Evolutionary conservation across 2,113 vertebrate genomes (phyloP).

Genomic region (Labeo catla): DNA sequence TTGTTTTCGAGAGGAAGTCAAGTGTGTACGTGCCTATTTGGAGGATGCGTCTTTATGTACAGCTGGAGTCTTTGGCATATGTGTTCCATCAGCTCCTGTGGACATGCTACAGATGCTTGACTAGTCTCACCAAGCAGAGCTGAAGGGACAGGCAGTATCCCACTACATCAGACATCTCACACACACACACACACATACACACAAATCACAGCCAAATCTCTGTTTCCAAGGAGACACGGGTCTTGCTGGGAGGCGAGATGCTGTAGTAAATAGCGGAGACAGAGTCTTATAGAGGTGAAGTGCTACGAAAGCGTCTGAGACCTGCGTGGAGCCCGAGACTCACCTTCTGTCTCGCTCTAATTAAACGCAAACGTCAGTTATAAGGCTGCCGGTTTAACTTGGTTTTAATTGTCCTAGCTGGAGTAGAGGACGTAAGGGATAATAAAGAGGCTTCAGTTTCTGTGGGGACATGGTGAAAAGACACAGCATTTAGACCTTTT

Average conservation of each 20-base stretch:
- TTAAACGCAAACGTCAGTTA: slow-evolving; percentile 26
- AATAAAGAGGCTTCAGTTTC: slow-evolving; percentile 1
- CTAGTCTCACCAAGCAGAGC: slow-evolving; percentile 11
- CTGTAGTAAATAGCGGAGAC: slow-evolving; percentile 48
- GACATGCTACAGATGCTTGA: slow-evolving; percentile 35
- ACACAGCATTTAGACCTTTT: neutral
- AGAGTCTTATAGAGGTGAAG: slow-evolving; percentile 33
- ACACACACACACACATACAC: slow-evolving; percentile 40
- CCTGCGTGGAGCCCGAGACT: slow-evolving; percentile 2
- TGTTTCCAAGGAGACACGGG: slow-evolving; percentile 63
- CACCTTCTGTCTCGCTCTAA: slow-evolving; percentile 24
- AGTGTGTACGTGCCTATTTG: neutral
- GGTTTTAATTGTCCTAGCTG: slow-evolving; percentile 2
- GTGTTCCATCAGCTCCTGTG: slow-evolving; percentile 23
- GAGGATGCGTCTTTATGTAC: neutral
- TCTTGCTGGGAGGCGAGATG: slow-evolving; percentile 41
- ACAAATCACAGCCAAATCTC: slow-evolving; percentile 52
- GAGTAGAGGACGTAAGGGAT: slow-evolving; percentile 1
- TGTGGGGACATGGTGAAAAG: neutral
- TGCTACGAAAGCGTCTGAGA: slow-evolving; percentile 19
- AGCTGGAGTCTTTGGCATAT: slow-evolving; percentile 9
- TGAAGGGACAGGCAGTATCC: slow-evolving; percentile 21
- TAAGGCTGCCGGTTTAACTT: neutral
- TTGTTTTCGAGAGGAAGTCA: neutral
- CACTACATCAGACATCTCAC: neutral